Conservation (phyloP, 1,140 invertebrate genomes). For the Nilaparvata lugens region DNA sequence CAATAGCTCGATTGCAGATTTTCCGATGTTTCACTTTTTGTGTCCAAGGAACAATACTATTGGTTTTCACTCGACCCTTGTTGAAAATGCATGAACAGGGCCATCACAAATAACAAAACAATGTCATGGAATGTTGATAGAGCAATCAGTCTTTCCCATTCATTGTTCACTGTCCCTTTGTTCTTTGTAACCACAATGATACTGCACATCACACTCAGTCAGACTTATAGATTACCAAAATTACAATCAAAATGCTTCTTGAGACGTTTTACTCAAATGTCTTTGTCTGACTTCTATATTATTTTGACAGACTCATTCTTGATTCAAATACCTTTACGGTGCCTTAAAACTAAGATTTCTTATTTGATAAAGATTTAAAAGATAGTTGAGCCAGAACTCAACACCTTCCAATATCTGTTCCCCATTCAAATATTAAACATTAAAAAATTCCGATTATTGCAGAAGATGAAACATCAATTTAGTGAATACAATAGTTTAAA, state of each 20-base stretch:
- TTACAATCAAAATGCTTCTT: background rate
- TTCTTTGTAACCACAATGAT: background rate
- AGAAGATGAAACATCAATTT: too few species aligned
- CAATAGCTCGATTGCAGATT: background rate
- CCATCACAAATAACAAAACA: background rate
- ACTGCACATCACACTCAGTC: background rate
- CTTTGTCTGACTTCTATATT: background rate
- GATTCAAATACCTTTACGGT: constrained; percentile 1
- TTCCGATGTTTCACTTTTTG: background rate
- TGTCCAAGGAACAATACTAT: constrained; percentile 5
- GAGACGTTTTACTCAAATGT: background rate
- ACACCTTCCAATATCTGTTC: constrained; percentile 7
- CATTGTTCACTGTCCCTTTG: background rate
- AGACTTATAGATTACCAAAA: constrained; percentile 5
- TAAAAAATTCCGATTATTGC: too few species aligned
- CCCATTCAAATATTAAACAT: background rate
- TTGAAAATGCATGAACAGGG: background rate
- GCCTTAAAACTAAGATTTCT: background rate
- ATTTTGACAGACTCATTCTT: background rate
- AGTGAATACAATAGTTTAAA: too few species aligned
- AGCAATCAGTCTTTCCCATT: constrained; percentile 14
- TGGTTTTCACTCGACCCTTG: constrained; percentile 1
- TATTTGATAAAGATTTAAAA: constrained; percentile 1
- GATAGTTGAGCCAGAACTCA: constrained; percentile 7
- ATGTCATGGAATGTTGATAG: constrained; percentile 15